Base-by-base conservation (phyloP, 1,140 invertebrate genomes). In the Zaprionus ghesquierei region DNA sequence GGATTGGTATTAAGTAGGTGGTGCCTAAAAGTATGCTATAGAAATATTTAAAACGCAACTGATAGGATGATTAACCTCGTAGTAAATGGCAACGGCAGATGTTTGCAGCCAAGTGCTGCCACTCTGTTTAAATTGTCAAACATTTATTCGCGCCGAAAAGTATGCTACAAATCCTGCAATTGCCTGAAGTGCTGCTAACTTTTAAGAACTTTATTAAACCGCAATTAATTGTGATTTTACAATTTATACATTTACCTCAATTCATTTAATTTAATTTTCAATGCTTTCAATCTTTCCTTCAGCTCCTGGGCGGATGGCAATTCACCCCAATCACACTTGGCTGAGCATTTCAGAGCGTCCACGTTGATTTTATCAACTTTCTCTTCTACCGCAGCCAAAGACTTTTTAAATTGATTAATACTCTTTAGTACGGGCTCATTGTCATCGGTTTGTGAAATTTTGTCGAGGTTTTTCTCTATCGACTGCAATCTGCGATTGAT, bases 291-390 rank as follows among this genome's bases (percentile, higher is more conserved):
- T 51, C 62, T 60, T 3, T 10, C 3, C 41, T n/a, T 5, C 10
- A 75, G 25, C 5, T 56, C 12, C 0, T 66, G 8, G 1, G 50
- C 29, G 2, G 50, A 9, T 0, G 74, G 61, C 18, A 68, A 56
- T 13, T 68, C n/a, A 3, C 58, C 44, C 53, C 51, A 62, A 31
- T 73, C 58, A 18, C 74, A 76, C 5, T 38, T 9, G 0, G 0
- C 4, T 1, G 51, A 20, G 46, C 74, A 76, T 20, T 56, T 51
- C 4, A n/a, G n/a, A 13, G 58, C 15, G 1, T 35, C 22, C 10
- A 12, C 25, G 20, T 41, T 12, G 29, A 51, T 12, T 1, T 62
- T 20, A 0, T 38, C 23, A 0, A 73, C 44, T 25, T 53, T 51
- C 1, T 18, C 8, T 3, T 62, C 54, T 0, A 73, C 15, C 3